Evolutionary conservation across 2,888 invertebrate species (phyloP).

Genomic region (Melieria crassipennis): DNA sequence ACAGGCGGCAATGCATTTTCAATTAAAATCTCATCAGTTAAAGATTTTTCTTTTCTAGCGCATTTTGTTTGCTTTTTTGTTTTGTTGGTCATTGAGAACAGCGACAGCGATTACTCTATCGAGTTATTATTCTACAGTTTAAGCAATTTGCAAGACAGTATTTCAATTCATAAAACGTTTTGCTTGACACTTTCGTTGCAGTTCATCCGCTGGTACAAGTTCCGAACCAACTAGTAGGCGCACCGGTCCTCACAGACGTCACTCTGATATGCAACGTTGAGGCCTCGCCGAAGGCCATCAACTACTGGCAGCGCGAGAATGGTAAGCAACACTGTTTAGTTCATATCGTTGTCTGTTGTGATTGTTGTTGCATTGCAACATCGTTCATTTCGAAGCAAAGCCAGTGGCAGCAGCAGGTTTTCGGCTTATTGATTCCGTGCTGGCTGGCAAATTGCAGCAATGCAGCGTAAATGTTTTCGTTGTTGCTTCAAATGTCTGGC

Average conservation of each 20-base stretch:
- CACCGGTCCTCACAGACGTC: slow-evolving; percentile 86
- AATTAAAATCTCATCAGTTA: slow-evolving; percentile 63
- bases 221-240: slow-evolving; percentile 91
- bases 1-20: slow-evolving; percentile 59
- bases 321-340: slow-evolving; percentile 69
- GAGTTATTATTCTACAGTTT: too few species aligned
- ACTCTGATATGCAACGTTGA: slow-evolving; percentile 87
- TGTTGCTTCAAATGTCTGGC: too few species aligned
- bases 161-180: too few species aligned
- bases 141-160: too few species aligned
- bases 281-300: slow-evolving; percentile 92
- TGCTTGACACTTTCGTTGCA: slow-evolving; percentile 60
- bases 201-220: slow-evolving; percentile 94
- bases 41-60: too few species aligned
- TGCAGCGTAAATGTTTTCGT: too few species aligned
- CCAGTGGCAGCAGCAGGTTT: slow-evolving; percentile 1
- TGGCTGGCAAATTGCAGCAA: neutral
- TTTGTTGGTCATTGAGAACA: too few species aligned
- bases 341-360: neutral
- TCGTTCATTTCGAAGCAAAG: neutral
- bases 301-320: slow-evolving; percentile 92
- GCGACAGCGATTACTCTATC: too few species aligned
- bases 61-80: too few species aligned
- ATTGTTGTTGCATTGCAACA: neutral
- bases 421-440: slow-evolving; percentile 31